A percentile compares a stretch with the other conserved stretches of the same genome.
Evolutionary conservation across 2,113 vertebrate genomes (phyloP).

Genomic region (Microtus richardsoni): DNA sequence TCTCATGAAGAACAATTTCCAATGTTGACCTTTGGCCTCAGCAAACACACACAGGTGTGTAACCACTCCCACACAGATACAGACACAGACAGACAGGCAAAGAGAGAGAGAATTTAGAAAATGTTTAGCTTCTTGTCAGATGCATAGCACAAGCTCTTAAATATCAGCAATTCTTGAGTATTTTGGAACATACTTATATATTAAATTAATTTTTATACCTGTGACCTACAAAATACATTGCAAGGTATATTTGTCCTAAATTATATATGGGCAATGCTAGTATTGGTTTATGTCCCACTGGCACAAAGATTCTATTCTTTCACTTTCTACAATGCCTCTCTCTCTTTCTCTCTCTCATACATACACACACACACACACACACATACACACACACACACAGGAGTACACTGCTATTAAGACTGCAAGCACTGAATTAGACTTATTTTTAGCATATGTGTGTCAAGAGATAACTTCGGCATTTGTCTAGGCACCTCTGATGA

Average conservation of each 20-base stretch:
- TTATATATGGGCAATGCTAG: background rate
- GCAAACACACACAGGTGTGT: background rate
- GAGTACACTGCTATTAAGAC: background rate
- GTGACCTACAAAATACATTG: background rate
- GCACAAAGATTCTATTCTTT: background rate
- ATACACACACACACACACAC: no score
- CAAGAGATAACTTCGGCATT: background rate
- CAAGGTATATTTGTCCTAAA: background rate
- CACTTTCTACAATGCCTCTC: background rate
- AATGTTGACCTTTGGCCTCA: background rate
- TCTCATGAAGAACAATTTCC: background rate
- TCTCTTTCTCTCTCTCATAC: background rate
- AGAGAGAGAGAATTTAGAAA: background rate
- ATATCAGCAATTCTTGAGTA: background rate
- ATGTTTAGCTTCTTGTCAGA: background rate
- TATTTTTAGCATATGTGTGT: background rate
- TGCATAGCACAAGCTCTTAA: background rate
- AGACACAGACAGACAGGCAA: background rate
- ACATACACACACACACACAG: background rate
- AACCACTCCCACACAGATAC: background rate
- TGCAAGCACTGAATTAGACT: background rate
- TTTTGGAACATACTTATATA: conserved; percentile 21
- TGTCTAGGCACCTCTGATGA: background rate
- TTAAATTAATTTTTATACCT: background rate
- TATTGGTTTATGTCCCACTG: background rate